phyloP scores from a whole-genome alignment of 2,113 vertebrate genomes.

The Solea senegalensis region DNA sequence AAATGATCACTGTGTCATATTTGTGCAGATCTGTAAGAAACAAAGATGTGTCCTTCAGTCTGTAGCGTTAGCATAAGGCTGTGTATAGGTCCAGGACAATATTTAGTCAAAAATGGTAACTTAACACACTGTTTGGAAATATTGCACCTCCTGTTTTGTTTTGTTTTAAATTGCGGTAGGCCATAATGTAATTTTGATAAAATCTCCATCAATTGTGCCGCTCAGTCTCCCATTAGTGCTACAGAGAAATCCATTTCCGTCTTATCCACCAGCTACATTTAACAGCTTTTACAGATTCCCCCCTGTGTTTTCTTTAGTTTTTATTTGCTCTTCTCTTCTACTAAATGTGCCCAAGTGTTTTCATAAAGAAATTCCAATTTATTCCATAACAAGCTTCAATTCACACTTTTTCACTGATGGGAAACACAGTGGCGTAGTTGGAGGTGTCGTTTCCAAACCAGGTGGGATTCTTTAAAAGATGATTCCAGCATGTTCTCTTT shows the following conservation, averaged over 20 bases:
- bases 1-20: too few species aligned
- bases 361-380: neutral
- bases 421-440: neutral
- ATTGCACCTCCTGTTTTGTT: too few species aligned
- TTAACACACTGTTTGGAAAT: too few species aligned
- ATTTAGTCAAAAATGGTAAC: too few species aligned
- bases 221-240: constrained; percentile 16
- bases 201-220: too few species aligned
- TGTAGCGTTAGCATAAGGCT: too few species aligned
- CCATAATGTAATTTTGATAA: too few species aligned
- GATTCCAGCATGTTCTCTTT: constrained; percentile 7
- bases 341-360: neutral
- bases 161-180: too few species aligned
- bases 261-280: constrained; percentile 8
- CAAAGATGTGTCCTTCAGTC: too few species aligned
- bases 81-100: too few species aligned
- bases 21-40: too few species aligned
- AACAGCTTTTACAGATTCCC: neutral
- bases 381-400: too few species aligned
- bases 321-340: neutral
- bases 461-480: constrained; percentile 14
- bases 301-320: constrained; percentile 4
- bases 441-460: constrained; percentile 13
- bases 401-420: neutral
- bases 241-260: neutral